Base-by-base conservation (phyloP, 2,113 vertebrate species). In the Istiophorus platypterus region DNA sequence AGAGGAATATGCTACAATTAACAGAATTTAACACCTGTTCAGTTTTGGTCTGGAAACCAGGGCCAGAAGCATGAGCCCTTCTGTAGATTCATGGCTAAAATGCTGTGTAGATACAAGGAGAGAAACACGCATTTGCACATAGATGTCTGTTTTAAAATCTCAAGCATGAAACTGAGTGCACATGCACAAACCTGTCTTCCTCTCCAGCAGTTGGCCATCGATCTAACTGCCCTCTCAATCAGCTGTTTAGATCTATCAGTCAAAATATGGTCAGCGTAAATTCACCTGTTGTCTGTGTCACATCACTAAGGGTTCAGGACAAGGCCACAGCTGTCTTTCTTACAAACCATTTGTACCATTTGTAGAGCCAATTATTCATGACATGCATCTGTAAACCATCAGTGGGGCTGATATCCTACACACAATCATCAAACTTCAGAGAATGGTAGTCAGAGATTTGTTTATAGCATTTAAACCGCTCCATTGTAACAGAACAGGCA, bases 341-440 rank as follows among this genome's bases (percentile, higher is more conserved):
- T 47, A 57, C n/a, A 24, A 47, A 42, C 22, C 69, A 54, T 76
- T 62, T 57, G 54, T 34, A 27, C 7, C 11, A 47, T 62, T 13
- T 52, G 1, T 12, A 54, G 27, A 42, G 24, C 51, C 54, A 79
- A 29, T 68, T 72, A 34, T 22, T 72, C 24, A 58, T 34, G 45
- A 37, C 22, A 18, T 31, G 26, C n/a, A 64, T 49, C 45, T 67
- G 42, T 29, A 37, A 56, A 59, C 24, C 61, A 5, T 77, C 80
- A 34, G 9, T 6, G 24, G 59, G 4, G 41, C 64, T 79, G 51
- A n/a, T 20, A 42, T 52, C 41, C 52, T 31, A 34, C 62, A 63
- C 58, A 29, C 41, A 29, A 56, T 57, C 59, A 47, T 64, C 76
- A 17, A 39, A 24, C 45, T 54, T 56, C 20, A 24, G 49, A 47